Percentiles rank a stretch among this genome's conserved stretches.
These are phyloP conservation scores for Salvelinus alpinus DNA, from an alignment of 2,113 vertebrate species.

Conservation along the genomic window DNA sequence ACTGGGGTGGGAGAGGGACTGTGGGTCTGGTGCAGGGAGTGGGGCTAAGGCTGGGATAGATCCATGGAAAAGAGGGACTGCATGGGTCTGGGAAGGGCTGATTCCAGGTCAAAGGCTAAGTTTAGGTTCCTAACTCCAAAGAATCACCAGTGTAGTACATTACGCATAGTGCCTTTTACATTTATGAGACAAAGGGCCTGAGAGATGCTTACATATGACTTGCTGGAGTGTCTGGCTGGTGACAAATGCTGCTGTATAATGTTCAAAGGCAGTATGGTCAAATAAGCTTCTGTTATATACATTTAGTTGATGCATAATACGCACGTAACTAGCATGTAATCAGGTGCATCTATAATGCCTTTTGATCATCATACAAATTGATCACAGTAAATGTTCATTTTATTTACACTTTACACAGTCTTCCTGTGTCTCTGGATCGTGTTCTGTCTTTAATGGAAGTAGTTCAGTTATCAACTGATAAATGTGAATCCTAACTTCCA, in stretches of 20 bases:
- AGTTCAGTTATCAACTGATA: no score
- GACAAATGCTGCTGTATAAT: not conserved
- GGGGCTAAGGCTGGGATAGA: not conserved
- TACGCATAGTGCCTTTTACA: not conserved
- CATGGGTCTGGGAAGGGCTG: not conserved
- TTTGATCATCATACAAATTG: not conserved
- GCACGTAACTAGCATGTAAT: not conserved
- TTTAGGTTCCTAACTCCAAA: no score
- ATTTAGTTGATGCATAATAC: not conserved
- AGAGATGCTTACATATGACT: not conserved
- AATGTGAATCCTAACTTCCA: no score
- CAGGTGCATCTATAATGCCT: not conserved
- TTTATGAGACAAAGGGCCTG: not conserved
- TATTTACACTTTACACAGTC: not conserved
- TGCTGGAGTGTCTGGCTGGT: not conserved
- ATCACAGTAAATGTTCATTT: conserved; percentile 2
- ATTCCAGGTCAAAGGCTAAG: no score
- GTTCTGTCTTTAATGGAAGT: not conserved
- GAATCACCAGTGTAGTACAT: not conserved
- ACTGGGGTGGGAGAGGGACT: not conserved
- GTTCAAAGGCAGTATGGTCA: not conserved
- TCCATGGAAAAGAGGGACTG: not conserved
- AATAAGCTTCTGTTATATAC: not conserved
- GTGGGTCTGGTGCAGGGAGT: not conserved
- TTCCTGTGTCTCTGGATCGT: not conserved